Evolutionary conservation across 2,113 vertebrate species (phyloP).

Genomic region (Catharus minimus): DNA sequence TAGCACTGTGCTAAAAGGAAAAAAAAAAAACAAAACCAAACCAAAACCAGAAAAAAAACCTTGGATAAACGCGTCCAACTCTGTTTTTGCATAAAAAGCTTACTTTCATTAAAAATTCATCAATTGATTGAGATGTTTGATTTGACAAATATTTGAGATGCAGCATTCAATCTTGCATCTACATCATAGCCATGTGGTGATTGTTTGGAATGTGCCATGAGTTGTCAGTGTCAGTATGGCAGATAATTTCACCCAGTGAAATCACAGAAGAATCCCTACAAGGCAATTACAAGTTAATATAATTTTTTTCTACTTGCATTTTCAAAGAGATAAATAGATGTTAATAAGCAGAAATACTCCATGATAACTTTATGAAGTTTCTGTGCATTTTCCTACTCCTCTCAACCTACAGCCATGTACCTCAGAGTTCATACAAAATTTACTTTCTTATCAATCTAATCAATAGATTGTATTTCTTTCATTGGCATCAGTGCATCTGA

Average conservation of each 20-base stretch:
- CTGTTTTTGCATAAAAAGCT: not conserved
- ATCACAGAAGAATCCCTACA: not conserved
- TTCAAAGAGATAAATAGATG: not conserved
- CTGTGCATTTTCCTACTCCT: not conserved
- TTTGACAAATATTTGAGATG: slow-evolving; percentile 28
- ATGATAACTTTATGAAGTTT: not conserved
- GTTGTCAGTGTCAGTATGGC: not conserved
- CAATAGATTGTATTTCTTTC: not conserved
- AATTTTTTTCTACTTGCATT: not conserved
- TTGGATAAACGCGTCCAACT: slow-evolving; percentile 3
- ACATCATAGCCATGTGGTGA: not conserved
- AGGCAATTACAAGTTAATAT: not conserved
- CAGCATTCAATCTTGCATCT: not conserved
- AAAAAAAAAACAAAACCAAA: not conserved
- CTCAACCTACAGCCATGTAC: not conserved
- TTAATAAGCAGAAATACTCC: not conserved
- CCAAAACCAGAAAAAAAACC: not conserved
- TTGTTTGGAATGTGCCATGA: not conserved
- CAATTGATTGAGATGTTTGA: not conserved
- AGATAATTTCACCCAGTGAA: not conserved
- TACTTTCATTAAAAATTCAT: slow-evolving; percentile 33
- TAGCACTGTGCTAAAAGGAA: not conserved
- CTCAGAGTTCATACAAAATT: not conserved
- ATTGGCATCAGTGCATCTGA: not conserved
- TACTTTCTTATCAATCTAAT: not conserved